phyloP scores from a whole-genome alignment of 2,113 vertebrate genomes.

The Piaya cayana region DNA sequence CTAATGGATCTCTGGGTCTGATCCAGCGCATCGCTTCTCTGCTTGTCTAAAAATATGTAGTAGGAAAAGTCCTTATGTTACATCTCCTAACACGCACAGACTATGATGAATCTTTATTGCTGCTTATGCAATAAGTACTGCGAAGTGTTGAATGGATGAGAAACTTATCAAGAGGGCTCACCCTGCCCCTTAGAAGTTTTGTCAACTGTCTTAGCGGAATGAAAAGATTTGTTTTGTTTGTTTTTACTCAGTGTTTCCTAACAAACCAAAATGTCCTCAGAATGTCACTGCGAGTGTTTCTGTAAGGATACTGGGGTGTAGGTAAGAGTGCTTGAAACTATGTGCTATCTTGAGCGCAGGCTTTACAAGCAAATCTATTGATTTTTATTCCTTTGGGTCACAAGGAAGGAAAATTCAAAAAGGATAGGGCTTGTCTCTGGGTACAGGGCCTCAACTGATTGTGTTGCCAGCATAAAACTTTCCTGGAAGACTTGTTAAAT shows the following conservation, averaged over 20 bases:
- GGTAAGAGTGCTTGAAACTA: background rate
- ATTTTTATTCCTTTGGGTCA: background rate
- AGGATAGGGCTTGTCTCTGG: background rate
- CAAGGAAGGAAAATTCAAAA: background rate
- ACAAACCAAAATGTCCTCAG: background rate
- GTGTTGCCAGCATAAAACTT: background rate
- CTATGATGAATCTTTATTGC: background rate
- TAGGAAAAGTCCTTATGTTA: constrained; percentile 27
- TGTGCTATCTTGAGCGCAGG: background rate
- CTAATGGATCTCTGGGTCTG: constrained; percentile 44
- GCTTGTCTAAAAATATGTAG: constrained; percentile 24
- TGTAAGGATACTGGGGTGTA: background rate
- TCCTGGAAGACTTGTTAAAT: background rate
- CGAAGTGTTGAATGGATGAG: background rate
- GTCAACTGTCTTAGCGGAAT: background rate
- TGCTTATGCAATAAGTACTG: background rate
- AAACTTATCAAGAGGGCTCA: background rate
- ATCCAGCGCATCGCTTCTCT: background rate
- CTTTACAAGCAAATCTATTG: fast-evolving
- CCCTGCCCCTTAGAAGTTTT: background rate
- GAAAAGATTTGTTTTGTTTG: no score
- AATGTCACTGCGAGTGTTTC: background rate
- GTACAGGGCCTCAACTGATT: background rate
- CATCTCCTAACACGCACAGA: background rate
- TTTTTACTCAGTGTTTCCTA: background rate